These are phyloP conservation scores for Oligia fasciuncula DNA, from an alignment of 2,888 invertebrate genomes.

Conservation along the genomic window DNA sequence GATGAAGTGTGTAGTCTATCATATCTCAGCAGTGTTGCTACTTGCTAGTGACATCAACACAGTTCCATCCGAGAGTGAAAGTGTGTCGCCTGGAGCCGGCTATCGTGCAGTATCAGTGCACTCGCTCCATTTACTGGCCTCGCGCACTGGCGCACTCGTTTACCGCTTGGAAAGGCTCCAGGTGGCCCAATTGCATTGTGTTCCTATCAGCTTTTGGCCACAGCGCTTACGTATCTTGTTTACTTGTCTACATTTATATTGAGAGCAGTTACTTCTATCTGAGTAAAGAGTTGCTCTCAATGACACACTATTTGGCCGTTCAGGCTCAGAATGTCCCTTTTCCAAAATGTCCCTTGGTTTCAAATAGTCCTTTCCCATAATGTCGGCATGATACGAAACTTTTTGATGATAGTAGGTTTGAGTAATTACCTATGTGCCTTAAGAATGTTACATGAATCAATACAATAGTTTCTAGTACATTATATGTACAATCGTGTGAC, in stretches of 20 bases:
- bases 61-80: conserved; percentile 32
- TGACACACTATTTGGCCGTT: not conserved
- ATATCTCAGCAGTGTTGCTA: not conserved
- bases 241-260: conserved; percentile 17
- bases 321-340: too few relatives aligned
- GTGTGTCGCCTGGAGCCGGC: conserved; percentile 3
- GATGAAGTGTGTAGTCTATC: not conserved
- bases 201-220: conserved; percentile 44
- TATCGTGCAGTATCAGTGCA: conserved; percentile 14
- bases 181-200: conserved; percentile 56
- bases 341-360: too few relatives aligned
- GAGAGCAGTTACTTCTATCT: conserved; percentile 3
- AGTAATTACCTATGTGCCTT: not conserved
- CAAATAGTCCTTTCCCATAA: too few relatives aligned
- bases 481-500: not conserved
- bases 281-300: conserved; percentile 11
- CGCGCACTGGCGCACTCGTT: conserved; percentile 11
- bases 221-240: conserved; percentile 29
- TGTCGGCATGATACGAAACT: not conserved
- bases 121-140: conserved; percentile 28
- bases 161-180: conserved; percentile 57
- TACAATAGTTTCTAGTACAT: not conserved
- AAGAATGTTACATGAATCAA: conserved; percentile 3
- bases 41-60: not conserved
- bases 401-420: not conserved